Base-by-base conservation (phyloP, 2,888 invertebrate species). In the Rosalia funebris region DNA sequence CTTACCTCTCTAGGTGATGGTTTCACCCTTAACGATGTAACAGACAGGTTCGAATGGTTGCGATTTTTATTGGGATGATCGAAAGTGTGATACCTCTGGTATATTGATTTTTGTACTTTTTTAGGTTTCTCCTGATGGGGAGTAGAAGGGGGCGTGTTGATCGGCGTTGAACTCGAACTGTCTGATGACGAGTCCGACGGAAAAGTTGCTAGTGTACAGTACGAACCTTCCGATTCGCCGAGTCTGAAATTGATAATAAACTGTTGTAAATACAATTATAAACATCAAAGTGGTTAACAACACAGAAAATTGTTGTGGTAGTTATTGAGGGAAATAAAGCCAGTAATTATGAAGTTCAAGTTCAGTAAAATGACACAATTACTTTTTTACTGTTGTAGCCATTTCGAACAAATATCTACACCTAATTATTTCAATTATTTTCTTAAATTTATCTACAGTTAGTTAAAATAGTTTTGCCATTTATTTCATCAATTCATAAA, bases 171-270 rank as follows among this genome's bases (percentile, higher is more conserved):
- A n/a, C 41, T 47, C 41, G 61, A 50, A 14, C 47, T 50, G 25
- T 63, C 57, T 54, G 69, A 66, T 16, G 74, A 71, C 45, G 73
- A 70, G 47, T 68, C 69, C 55, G 74, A 74, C 19, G 71, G 69
- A 47, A 86, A 86, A 58, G 85, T 85, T 68, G 86, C 87, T 77
- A 87, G 79, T 64, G 85, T 86, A 78, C 86, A 87, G 76, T 86
- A 86, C 71, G 86, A 86, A 69, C 87, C 87, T 81, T 85, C 84
- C 72, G 84, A 84, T 80, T 87, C 87, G 71, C 87, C 86, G 74
- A 87, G 86, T 74, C 86, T 85, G 68, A 71, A 82, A 76, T 76
- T 78, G 54, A 82, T 60, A 53, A 50, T 1, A 5, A 14, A n/a
- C n/a, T n/a, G n/a, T n/a, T n/a, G n/a, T n/a, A 25, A 5, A 9